Evolutionary conservation across 2,888 invertebrate genomes (phyloP).

Genomic region (Polylopha cassiicola): DNA sequence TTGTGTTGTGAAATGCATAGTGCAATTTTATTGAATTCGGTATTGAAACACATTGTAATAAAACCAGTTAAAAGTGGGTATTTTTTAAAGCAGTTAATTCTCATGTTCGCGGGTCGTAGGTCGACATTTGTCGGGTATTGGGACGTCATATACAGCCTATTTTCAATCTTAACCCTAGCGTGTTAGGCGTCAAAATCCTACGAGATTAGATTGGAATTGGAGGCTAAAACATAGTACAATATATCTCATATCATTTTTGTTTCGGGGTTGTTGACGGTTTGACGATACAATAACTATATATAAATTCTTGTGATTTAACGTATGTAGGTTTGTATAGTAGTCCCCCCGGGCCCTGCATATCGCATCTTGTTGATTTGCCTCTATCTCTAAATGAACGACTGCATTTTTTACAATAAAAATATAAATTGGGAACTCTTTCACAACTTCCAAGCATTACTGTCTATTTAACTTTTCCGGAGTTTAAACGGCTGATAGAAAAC

Average conservation of each 20-base stretch:
- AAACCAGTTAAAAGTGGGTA: too few relatives aligned
- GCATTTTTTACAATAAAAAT: neutral
- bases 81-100: too few relatives aligned
- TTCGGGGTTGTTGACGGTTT: slow-evolving; percentile 31
- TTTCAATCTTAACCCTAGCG: too few relatives aligned
- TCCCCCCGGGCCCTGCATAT: slow-evolving; percentile 4
- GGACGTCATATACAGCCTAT: too few relatives aligned
- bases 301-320: slow-evolving; percentile 53
- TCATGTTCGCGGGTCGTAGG: too few relatives aligned
- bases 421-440: too few relatives aligned
- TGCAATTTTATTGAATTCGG: too few relatives aligned
- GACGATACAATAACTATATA: slow-evolving; percentile 52
- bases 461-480: neutral
- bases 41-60: too few relatives aligned
- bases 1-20: slow-evolving; percentile 7
- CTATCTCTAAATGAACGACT: slow-evolving; percentile 1
- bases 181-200: too few relatives aligned
- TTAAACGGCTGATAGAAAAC: too few relatives aligned
- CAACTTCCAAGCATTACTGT: neutral
- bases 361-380: slow-evolving; percentile 3
- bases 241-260: slow-evolving; percentile 45
- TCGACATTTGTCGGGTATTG: too few relatives aligned
- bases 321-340: slow-evolving; percentile 41
- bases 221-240: slow-evolving; percentile 44
- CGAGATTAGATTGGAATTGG: neutral